A percentile compares a stretch with the other conserved stretches of the same genome.
Evolutionary conservation across 2,113 vertebrate genomes (phyloP).

Genomic region (Phaetusa simplex): DNA sequence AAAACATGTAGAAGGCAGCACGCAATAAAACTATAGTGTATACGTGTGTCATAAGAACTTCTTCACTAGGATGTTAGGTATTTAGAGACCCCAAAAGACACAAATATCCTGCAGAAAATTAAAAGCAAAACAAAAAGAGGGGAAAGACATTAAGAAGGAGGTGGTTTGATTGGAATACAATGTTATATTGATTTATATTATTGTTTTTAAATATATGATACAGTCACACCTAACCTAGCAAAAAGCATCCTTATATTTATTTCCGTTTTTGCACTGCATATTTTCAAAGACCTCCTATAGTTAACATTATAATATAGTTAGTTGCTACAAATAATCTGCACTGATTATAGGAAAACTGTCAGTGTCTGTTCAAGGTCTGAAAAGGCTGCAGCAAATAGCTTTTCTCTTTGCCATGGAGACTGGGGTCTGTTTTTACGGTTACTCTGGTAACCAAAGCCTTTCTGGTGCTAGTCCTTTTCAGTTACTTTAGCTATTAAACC

Average conservation of each 20-base stretch:
- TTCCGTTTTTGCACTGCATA: conserved; percentile 36
- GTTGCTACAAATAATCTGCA: conserved; percentile 82
- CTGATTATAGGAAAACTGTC: conserved; percentile 92
- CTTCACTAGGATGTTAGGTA: neutral
- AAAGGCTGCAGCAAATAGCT: conserved; percentile 92
- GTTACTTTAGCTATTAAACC: conserved; percentile 95
- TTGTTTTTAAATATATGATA: conserved; percentile 47
- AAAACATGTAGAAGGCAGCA: neutral
- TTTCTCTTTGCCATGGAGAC: conserved; percentile 95
- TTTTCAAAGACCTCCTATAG: conserved; percentile 78
- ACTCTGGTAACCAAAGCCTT: conserved; percentile 96
- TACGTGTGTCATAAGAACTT: neutral
- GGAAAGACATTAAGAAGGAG: neutral
- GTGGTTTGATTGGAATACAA: neutral
- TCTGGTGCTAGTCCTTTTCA: conserved; percentile 86
- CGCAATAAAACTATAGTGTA: neutral
- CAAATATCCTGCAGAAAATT: neutral
- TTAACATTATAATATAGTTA: conserved; percentile 86
- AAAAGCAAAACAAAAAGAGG: neutral
- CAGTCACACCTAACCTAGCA: conserved; percentile 23
- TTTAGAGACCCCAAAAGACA: neutral
- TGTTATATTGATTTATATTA: conserved; percentile 40
- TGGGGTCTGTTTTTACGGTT: conserved; percentile 91
- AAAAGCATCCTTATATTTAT: conserved; percentile 45
- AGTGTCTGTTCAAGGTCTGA: conserved; percentile 87